phyloP scores from a whole-genome alignment of 2,888 invertebrate species.

The Camptogramma bilineatum region DNA sequence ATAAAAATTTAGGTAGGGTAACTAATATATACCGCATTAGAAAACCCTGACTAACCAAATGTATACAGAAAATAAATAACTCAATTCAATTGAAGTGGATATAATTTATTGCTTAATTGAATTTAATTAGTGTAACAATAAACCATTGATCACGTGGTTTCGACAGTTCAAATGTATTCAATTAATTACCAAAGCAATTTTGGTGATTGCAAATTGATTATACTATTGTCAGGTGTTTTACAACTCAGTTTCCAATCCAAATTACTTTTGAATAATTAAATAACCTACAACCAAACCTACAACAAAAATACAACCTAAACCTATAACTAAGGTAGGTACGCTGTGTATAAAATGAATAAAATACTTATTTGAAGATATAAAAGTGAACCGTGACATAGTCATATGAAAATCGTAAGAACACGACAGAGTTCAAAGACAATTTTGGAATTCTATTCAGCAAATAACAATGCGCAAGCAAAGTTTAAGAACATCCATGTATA shows the following conservation, averaged over 20 bases:
- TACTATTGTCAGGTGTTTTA: conserved; percentile 5
- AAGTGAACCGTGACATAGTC: too few species aligned
- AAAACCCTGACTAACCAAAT: not conserved
- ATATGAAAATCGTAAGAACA: not conserved
- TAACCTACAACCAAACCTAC: too few species aligned
- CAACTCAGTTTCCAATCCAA: conserved; percentile 8
- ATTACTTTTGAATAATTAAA: too few species aligned
- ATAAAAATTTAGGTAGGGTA: too few species aligned
- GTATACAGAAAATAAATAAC: not conserved
- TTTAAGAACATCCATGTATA: conserved; percentile 30
- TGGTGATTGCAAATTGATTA: conserved; percentile 22
- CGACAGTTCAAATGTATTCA: conserved; percentile 35
- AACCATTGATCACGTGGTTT: conserved; percentile 40
- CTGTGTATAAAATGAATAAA: too few species aligned
- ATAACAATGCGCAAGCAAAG: conserved; percentile 17
- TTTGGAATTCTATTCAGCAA: conserved; percentile 10
- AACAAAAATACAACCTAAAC: too few species aligned
- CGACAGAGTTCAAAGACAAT: conserved; percentile 1
- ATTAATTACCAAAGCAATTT: conserved; percentile 35
- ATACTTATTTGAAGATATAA: too few species aligned
- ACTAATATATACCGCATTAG: not conserved
- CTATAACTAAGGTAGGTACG: too few species aligned
- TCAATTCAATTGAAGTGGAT: conserved; percentile 5
- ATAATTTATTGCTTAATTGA: conserved; percentile 36
- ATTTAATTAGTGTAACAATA: conserved; percentile 38